Evolutionary conservation across 1,140 invertebrate genomes (phyloP), one percentile per base, ranked within the genome.

Genomic region (Nasonia vitripennis): DNA sequence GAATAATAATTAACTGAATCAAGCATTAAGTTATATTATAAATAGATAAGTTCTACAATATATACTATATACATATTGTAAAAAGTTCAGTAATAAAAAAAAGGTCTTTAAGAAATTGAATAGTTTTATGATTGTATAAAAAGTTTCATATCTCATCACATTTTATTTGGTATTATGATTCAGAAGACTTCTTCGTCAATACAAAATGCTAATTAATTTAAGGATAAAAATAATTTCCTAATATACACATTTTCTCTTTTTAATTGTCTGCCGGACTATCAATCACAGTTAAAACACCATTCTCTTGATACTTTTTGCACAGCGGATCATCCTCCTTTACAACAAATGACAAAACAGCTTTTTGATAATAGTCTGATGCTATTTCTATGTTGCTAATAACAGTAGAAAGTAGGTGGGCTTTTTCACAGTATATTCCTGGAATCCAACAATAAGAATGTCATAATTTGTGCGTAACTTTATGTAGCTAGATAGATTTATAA

Each of bases 321-420:
- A 92, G 81, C 27, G 83, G 79, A 67, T 95, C 94, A 88, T 94
- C 94, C 90, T 97, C 95, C 83, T 94, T 94, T 2, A 96, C 93
- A 68, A 95, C 94, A 92, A 96, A 97, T 0, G 96, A 95, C 86
- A 99, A 89, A 0, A 96, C 96, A 4, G 95, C 96, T 90, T 96
- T 95, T 90, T 97, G 94, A 92, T 99, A 99, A 92, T 98, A 99
- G 89, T 98, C 94, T 1, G 95, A 87, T 87, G 96, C 92, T 81
- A 98, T 91, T 94, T 98, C 95, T 86, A 99, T 95, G 90, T 99
- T 99, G 90, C 95, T 95, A 71, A 99, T 99, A n/a, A 99, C 97
- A 10, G 96, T 96, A 37, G 96, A 95, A 23, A 99, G 92, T 85
- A 99, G 93, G 94, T 99, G 98, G 11, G 97, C 96, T 91, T 96